These are phyloP conservation scores for Pentalonia nigronervosa DNA, from an alignment of 1,140 invertebrate genomes.

Conservation along the genomic window DNA sequence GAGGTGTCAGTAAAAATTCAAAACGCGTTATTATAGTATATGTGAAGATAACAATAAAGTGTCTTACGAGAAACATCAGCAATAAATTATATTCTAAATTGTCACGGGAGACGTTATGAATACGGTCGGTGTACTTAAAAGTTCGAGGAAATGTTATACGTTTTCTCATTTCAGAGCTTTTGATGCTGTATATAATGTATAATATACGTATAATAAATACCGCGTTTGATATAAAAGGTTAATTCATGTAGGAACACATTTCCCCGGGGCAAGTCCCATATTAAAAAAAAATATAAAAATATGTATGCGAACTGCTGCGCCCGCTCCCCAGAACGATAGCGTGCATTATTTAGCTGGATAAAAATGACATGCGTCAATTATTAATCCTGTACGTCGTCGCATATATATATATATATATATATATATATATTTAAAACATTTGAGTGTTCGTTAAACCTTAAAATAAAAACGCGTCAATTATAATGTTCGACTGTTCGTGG, in stretches of 20 bases:
- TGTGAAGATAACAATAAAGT: not conserved
- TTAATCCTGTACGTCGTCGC: not conserved
- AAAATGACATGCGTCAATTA: not conserved
- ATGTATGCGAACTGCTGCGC: not conserved
- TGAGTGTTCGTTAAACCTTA: not conserved
- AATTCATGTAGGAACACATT: not conserved
- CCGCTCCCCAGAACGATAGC: not conserved
- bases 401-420: not conserved
- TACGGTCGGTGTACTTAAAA: not conserved
- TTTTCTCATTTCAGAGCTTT: not conserved
- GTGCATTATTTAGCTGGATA: not conserved
- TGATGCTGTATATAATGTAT: not conserved
- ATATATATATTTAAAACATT: not conserved
- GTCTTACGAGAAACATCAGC: not conserved
- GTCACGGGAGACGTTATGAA: not conserved
- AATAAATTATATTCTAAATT: not conserved
- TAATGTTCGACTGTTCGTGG: not conserved
- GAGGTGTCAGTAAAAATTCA: not conserved
- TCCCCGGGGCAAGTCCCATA: not conserved
- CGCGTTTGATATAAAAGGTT: not conserved
- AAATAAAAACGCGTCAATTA: not conserved
- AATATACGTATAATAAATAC: constrained; percentile 14
- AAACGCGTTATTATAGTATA: not conserved
- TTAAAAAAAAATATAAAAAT: not conserved
- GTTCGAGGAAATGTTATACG: not conserved